Conservation (phyloP, 2,113 vertebrate species). For the Tricholaema leucomelas region DNA sequence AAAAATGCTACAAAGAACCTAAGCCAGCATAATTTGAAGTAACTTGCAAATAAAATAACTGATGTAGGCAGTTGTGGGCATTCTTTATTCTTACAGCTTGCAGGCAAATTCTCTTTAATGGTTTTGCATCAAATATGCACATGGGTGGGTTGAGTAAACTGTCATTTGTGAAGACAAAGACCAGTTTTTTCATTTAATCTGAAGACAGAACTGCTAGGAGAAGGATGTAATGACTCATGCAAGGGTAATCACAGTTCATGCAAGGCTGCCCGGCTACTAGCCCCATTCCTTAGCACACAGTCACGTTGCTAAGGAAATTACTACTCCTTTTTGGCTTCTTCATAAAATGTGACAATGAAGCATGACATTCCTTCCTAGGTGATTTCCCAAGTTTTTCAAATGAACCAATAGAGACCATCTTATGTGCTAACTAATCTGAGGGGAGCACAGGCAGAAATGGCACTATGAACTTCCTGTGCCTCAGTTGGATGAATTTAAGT, state of each 20-base stretch:
- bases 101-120: background rate
- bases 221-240: conserved; percentile 23
- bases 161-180: background rate
- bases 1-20: background rate
- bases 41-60: background rate
- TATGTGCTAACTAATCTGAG: background rate
- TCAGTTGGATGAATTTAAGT: background rate
- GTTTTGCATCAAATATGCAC: background rate
- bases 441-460: background rate
- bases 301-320: conserved; percentile 30
- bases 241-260: background rate
- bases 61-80: background rate
- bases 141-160: background rate
- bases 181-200: background rate
- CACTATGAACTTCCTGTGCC: background rate
- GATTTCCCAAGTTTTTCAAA: background rate
- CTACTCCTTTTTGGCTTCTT: conserved; percentile 25
- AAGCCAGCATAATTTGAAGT: background rate
- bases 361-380: conserved; percentile 6
- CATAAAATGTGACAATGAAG: conserved; percentile 16
- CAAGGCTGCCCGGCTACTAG: background rate
- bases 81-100: background rate
- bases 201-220: background rate
- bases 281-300: background rate
- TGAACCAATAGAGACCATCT: background rate